These are phyloP conservation scores for Xestia sexstrigata DNA, from an alignment of 2,888 invertebrate genomes.

Conservation along the genomic window DNA sequence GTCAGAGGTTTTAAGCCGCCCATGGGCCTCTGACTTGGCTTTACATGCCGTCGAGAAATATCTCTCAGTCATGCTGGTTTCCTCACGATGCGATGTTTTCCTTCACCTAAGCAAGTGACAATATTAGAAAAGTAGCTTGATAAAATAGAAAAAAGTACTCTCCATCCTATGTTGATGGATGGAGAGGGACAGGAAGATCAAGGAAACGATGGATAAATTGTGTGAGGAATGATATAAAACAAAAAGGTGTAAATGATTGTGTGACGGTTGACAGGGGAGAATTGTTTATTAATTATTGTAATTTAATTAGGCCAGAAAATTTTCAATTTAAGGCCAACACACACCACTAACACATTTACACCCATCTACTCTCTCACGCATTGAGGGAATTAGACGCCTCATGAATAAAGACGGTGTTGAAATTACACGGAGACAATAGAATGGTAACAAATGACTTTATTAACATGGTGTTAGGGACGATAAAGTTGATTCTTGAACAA, in stretches of 20 bases:
- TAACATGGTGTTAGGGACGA: background rate
- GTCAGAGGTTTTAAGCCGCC: too few species aligned
- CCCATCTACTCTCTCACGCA: constrained; percentile 25
- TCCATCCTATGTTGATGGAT: too few species aligned
- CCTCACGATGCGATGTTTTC: too few species aligned
- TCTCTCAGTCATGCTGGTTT: too few species aligned
- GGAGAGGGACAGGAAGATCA: background rate
- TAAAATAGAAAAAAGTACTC: too few species aligned
- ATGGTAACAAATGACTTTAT: constrained; percentile 27
- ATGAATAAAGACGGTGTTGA: constrained; percentile 27
- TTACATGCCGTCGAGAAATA: too few species aligned
- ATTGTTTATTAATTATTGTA: too few species aligned
- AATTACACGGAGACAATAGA: constrained; percentile 31
- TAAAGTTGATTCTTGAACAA: background rate
- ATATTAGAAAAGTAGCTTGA: background rate
- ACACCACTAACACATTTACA: constrained; percentile 22
- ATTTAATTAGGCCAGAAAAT: background rate
- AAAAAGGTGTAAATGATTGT: too few species aligned
- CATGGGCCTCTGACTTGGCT: too few species aligned
- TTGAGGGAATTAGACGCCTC: constrained; percentile 31
- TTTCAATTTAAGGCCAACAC: background rate
- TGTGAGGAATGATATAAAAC: too few species aligned
- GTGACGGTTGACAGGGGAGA: too few species aligned
- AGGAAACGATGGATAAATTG: background rate
- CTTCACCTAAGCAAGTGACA: too few species aligned